Evolutionary conservation across 2,797 vertebrate genomes (phyloP).

Genomic region (Micropoecilia bifurca): DNA sequence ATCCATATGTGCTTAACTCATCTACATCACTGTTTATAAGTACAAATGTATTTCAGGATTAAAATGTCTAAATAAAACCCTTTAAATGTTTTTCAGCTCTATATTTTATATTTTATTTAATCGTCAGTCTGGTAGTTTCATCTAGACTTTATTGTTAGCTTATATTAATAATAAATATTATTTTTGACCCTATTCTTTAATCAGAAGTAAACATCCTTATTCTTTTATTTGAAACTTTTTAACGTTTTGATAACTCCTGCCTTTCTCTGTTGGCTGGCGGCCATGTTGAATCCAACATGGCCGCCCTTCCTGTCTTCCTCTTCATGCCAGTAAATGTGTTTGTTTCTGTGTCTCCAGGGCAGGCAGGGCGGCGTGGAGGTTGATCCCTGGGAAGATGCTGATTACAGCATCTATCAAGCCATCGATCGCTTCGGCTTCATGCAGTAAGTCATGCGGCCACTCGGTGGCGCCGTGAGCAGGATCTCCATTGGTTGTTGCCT

Average conservation of each 20-base stretch:
- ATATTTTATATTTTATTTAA: too few species aligned
- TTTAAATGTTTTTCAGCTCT: too few species aligned
- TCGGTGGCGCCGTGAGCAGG: not conserved
- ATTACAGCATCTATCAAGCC: constrained; percentile 87
- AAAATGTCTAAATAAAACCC: too few species aligned
- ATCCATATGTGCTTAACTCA: not conserved
- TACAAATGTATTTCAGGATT: not conserved
- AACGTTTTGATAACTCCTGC: not conserved
- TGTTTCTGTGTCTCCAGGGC: constrained; percentile 74
- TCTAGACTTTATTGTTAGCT: too few species aligned
- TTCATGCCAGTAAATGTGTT: not conserved
- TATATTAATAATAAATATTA: too few species aligned
- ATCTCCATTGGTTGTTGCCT: not conserved
- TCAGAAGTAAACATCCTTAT: too few species aligned
- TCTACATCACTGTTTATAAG: not conserved
- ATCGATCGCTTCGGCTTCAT: constrained; percentile 90
- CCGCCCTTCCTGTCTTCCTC: not conserved
- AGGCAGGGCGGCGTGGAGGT: constrained; percentile 86
- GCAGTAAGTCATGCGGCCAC: constrained; percentile 80
- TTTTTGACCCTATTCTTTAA: too few species aligned
- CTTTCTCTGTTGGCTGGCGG: not conserved
- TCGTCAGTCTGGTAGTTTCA: too few species aligned
- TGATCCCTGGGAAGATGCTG: constrained; percentile 90
- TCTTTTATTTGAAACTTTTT: too few species aligned
- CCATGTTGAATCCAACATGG: not conserved